Base-by-base conservation (phyloP, 1,140 invertebrate genomes). In the Adoxophyes honmai region DNA sequence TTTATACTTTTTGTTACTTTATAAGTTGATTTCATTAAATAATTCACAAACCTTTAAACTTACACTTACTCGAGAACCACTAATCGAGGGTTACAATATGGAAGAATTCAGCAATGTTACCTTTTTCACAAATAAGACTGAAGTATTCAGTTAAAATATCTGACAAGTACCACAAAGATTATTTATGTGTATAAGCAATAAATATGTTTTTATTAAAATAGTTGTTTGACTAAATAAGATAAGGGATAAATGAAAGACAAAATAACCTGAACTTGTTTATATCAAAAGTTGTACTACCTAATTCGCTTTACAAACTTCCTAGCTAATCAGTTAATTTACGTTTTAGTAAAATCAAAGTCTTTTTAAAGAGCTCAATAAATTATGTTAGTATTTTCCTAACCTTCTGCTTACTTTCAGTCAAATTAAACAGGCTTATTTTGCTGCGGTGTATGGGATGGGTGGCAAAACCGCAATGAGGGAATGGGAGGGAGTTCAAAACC, bases 301-400 rank as follows among this genome's bases (percentile, higher is more conserved):
- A 48, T 48, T 48, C 21, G 42, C 42, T 48, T 48, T 48, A 48
- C 42, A 48, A 48, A 48, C 16, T 48, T 48, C 42, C 42, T 48
- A 48, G 42, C 42, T 48, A 48, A 48, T 48, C n/a, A 48, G 16
- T 44, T 21, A 21, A 44, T 28, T 28, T 28, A 28, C 21, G 21
- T 28, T 28, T 28, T 28, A 28, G 21, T 28, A 2, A 28, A 28
- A 28, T 28, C 21, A 6, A 28, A 28, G 21, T 28, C 21, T 28
- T 28, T 28, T 6, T n/a, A n/a, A n/a, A 6, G 21, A 28, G 21
- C 6, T 2, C 6, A 28, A 28, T 28, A 28, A 28, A 28, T 28
- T 28, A 28, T 28, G 21, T 28, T n/a, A n/a, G n/a, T n/a, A n/a
- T n/a, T 28, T 28, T 28, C 2, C 21, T 28, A 28, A 3, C 21